Conservation (phyloP, 2,888 invertebrate species). For the Oligia fasciuncula region DNA sequence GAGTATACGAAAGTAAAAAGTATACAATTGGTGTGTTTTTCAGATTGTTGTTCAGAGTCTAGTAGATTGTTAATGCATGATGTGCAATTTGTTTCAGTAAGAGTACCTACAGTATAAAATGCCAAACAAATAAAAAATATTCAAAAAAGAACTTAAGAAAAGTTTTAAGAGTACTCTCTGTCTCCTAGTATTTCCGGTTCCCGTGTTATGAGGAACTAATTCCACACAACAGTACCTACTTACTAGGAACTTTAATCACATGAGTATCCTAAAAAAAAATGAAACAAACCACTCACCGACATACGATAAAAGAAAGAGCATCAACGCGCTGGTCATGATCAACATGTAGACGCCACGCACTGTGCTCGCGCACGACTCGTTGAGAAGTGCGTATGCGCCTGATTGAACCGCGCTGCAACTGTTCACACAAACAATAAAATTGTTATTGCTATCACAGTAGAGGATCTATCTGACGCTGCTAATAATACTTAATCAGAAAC, state of each 20-base stretch:
- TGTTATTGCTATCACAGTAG: neutral
- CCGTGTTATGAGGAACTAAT: neutral
- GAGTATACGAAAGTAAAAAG: neutral
- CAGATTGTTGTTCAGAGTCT: neutral
- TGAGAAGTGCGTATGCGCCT: slow-evolving; percentile 59
- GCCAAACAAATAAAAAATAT: neutral
- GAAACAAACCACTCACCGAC: slow-evolving; percentile 55
- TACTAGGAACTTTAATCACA: neutral
- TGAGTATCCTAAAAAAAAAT: neutral
- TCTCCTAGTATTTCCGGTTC: neutral
- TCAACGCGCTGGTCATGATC: slow-evolving; percentile 57
- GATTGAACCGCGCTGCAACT: slow-evolving; percentile 67
- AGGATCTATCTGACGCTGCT: neutral
- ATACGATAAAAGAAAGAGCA: slow-evolving; percentile 61
- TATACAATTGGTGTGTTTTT: neutral
- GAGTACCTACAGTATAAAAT: neutral
- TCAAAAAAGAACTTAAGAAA: neutral
- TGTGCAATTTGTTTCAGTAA: neutral
- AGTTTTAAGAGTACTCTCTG: too few species aligned
- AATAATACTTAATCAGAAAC: neutral
- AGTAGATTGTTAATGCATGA: too few species aligned
- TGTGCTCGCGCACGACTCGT: slow-evolving; percentile 59
- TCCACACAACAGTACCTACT: neutral
- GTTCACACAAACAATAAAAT: slow-evolving; percentile 11
- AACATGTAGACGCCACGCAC: slow-evolving; percentile 58